A percentile compares a stretch with the other conserved stretches of the same genome.
These are phyloP conservation scores for Muscicapa comitata DNA, from an alignment of 2,797 vertebrate genomes.

Conservation along the genomic window DNA sequence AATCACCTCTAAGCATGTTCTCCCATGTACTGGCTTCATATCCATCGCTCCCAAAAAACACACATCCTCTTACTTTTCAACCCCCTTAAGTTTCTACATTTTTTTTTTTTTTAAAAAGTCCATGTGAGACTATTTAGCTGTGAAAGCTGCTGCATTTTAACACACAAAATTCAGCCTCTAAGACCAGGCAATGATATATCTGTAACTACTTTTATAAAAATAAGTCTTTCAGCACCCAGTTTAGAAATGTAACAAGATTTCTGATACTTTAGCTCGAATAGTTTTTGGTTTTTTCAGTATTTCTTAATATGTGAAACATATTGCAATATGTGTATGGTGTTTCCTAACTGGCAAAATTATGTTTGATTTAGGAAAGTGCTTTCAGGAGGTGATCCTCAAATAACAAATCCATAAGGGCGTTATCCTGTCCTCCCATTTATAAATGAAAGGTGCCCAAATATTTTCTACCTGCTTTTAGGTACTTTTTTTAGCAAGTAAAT, in stretches of 20 bases:
- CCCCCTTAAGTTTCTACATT: background rate
- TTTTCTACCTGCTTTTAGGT: background rate
- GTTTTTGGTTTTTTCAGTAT: background rate
- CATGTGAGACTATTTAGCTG: background rate
- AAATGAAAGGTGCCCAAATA: background rate
- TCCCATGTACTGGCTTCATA: background rate
- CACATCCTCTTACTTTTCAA: background rate
- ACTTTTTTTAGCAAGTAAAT: background rate
- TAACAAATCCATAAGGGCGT: background rate
- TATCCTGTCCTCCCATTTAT: background rate
- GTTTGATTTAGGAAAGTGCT: background rate
- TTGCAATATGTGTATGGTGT: background rate
- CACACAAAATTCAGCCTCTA: background rate
- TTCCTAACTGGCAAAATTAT: background rate
- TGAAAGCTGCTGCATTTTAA: background rate
- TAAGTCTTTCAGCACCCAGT: background rate
- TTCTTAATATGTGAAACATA: background rate
- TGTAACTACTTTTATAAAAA: background rate
- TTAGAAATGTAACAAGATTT: background rate
- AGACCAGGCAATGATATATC: background rate
- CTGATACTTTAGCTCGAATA: background rate
- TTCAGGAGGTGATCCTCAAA: background rate
- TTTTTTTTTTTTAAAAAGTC: background rate
- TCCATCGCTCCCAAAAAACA: background rate
- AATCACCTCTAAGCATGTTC: background rate